phyloP scores from a whole-genome alignment of 2,888 invertebrate species.

The Chymomyza fuscimana region DNA sequence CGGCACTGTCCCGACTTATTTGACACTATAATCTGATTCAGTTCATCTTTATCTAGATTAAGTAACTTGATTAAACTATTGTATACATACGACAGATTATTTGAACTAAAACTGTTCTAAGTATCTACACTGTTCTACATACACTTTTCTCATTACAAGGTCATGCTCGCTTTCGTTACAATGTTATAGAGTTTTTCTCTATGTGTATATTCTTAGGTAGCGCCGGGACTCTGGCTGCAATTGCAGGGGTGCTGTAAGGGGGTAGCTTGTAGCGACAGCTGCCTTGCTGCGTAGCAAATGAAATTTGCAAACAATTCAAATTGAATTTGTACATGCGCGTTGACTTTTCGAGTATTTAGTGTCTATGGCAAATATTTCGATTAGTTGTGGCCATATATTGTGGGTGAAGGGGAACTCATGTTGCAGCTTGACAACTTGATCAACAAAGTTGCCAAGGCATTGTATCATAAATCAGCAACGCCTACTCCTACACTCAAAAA shows the following conservation, averaged over 20 bases:
- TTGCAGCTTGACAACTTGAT: not conserved
- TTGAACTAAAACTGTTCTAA: too few relatives aligned
- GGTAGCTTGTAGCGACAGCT: constrained; percentile 5
- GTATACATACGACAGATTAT: too few relatives aligned
- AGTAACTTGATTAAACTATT: too few relatives aligned
- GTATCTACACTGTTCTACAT: too few relatives aligned
- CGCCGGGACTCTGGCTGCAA: not conserved
- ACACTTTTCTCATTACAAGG: too few relatives aligned
- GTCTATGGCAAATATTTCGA: constrained; percentile 54
- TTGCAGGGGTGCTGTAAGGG: not conserved
- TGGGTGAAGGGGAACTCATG: constrained; percentile 22
- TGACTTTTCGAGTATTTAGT: constrained; percentile 30
- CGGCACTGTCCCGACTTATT: too few relatives aligned
- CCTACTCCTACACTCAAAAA: constrained; percentile 33
- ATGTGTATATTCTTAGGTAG: too few relatives aligned
- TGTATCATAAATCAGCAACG: constrained; percentile 35
- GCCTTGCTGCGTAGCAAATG: constrained; percentile 32
- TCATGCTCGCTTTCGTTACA: too few relatives aligned
- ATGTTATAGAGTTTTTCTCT: too few relatives aligned
- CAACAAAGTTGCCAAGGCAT: not conserved
- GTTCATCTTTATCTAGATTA: too few relatives aligned
- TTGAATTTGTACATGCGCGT: constrained; percentile 60
- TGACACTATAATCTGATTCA: too few relatives aligned
- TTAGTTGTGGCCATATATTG: constrained; percentile 15
- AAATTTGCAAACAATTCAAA: constrained; percentile 70